phyloP scores from a whole-genome alignment of 2,113 vertebrate genomes.

The Dicerorhinus sumatrensis region DNA sequence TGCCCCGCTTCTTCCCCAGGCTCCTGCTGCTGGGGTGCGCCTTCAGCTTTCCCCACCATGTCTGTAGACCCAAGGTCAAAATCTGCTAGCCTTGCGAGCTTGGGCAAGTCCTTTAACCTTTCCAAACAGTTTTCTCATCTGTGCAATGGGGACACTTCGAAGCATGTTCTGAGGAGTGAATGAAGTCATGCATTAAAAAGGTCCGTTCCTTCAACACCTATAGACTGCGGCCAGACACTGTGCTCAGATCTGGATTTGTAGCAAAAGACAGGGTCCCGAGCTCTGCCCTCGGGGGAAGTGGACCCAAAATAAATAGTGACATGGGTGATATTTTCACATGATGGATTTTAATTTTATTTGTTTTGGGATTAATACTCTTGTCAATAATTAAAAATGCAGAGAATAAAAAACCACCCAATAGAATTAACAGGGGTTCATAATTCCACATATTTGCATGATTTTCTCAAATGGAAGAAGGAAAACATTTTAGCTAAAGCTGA shows the following conservation, averaged over 20 bases:
- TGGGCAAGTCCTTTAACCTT: not conserved
- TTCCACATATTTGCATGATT: constrained; percentile 42
- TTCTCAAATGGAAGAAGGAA: constrained; percentile 20
- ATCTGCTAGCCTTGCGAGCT: not conserved
- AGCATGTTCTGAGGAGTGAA: not conserved
- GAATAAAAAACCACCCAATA: not conserved
- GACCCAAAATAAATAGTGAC: not conserved
- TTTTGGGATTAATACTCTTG: constrained; percentile 28
- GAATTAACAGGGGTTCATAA: constrained; percentile 42
- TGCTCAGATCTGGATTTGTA: not conserved
- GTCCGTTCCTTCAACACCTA: fast-evolving
- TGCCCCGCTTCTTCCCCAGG: not conserved
- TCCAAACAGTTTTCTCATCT: not conserved
- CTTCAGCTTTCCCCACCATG: not conserved
- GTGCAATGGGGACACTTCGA: not conserved
- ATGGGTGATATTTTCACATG: not conserved
- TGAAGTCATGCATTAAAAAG: not conserved
- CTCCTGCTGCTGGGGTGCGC: not conserved
- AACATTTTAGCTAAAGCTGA: not conserved
- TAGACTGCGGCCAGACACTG: too few species aligned
- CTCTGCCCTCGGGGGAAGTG: not conserved
- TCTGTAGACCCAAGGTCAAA: not conserved
- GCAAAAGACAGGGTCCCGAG: not conserved
- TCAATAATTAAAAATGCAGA: constrained; percentile 58
- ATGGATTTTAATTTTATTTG: constrained; percentile 40